Conservation (phyloP, 2,888 invertebrate species). For the Heliconius aoede region DNA sequence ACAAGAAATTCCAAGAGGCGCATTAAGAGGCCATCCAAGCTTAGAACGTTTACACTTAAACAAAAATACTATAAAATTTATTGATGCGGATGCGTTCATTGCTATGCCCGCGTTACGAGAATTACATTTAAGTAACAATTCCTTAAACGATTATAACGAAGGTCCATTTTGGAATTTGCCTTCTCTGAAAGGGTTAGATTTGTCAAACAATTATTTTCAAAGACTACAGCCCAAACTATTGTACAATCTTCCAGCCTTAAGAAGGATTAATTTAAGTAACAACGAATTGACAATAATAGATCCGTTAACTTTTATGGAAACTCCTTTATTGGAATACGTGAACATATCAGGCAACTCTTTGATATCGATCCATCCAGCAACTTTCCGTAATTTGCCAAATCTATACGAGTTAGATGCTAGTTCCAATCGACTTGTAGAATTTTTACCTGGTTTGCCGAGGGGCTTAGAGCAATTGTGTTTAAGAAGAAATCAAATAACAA, state of each 20-base stretch:
- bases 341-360: slow-evolving; percentile 91
- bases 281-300: slow-evolving; percentile 89
- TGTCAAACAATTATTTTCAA: slow-evolving; percentile 89
- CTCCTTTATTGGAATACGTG: slow-evolving; percentile 89
- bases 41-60: slow-evolving; percentile 92
- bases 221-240: slow-evolving; percentile 88
- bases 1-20: slow-evolving; percentile 90
- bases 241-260: slow-evolving; percentile 88
- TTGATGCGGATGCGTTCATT: slow-evolving; percentile 91
- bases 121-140: slow-evolving; percentile 92
- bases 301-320: slow-evolving; percentile 88
- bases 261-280: slow-evolving; percentile 89
- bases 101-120: slow-evolving; percentile 93
- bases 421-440: slow-evolving; percentile 87
- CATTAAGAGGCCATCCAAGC: slow-evolving; percentile 90
- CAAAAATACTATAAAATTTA: slow-evolving; percentile 88
- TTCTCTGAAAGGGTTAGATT: slow-evolving; percentile 91
- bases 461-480: slow-evolving; percentile 90
- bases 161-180: slow-evolving; percentile 94
- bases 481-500: slow-evolving; percentile 87
- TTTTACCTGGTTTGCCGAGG: slow-evolving; percentile 90
- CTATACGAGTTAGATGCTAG: slow-evolving; percentile 92
- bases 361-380: slow-evolving; percentile 88
- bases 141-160: slow-evolving; percentile 88
- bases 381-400: slow-evolving; percentile 88